phyloP scores from a whole-genome alignment of 2,113 vertebrate species.

The Hemichromis elongatus region DNA sequence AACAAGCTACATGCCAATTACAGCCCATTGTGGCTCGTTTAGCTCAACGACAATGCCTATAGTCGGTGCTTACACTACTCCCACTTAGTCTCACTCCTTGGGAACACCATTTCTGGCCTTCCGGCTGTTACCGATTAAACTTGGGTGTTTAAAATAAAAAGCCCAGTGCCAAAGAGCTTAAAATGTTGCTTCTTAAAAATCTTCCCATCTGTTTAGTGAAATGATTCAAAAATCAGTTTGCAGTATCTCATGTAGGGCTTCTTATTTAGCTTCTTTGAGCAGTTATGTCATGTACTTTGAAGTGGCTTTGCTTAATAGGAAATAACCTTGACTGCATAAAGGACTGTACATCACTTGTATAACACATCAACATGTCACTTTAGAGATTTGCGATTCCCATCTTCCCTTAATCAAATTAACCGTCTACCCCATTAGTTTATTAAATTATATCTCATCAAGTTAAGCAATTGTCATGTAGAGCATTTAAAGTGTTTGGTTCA shows the following conservation, averaged over 20 bases:
- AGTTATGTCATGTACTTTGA: neutral
- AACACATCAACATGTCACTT: neutral
- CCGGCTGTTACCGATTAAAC: neutral
- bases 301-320: neutral
- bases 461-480: too few relatives aligned
- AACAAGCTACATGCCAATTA: neutral
- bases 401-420: neutral
- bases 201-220: neutral
- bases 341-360: neutral
- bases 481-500: neutral
- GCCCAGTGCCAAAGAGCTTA: neutral
- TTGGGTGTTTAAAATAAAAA: neutral
- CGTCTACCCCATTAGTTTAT: neutral
- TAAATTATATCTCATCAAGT: neutral
- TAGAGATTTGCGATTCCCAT: neutral
- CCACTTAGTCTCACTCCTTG: neutral
- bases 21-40: neutral
- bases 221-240: neutral
- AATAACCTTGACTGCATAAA: neutral
- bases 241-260: neutral
- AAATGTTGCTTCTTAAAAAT: neutral
- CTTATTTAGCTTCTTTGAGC: neutral
- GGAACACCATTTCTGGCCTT: neutral
- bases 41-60: neutral
- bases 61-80: neutral